Conservation (phyloP, 2,888 invertebrate species). For the Polymixis flavicincta region DNA sequence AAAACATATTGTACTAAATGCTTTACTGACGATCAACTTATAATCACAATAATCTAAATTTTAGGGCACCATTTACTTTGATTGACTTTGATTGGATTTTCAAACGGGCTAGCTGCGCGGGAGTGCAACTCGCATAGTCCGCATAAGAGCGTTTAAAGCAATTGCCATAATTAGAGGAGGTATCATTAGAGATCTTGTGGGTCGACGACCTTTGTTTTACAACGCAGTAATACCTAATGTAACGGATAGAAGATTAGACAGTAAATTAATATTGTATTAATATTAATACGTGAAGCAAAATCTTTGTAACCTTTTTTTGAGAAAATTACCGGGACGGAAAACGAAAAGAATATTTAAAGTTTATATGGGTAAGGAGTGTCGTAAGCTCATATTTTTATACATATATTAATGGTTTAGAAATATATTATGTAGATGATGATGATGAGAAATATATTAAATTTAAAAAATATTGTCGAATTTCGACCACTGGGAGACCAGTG, state of each 20-base stretch:
- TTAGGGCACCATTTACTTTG: slow-evolving; percentile 59
- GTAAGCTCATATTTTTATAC: no score
- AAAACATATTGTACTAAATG: slow-evolving; percentile 20
- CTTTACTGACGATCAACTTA: slow-evolving; percentile 18
- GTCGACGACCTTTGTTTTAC: slow-evolving; percentile 47
- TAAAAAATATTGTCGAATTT: no score
- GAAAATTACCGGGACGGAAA: no score
- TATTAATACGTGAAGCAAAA: no score
- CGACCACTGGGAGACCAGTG: no score
- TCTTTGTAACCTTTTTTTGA: no score
- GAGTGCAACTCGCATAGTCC: slow-evolving; percentile 61
- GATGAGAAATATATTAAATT: no score
- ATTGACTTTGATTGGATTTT: slow-evolving; percentile 57
- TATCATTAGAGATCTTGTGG: slow-evolving; percentile 61
- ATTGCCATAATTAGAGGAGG: slow-evolving; percentile 69
- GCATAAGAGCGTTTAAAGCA: slow-evolving; percentile 63
- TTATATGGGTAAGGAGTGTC: no score
- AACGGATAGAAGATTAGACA: background rate
- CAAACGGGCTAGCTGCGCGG: slow-evolving; percentile 39
- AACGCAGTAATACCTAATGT: slow-evolving; percentile 37
- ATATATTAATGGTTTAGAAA: no score
- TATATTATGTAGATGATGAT: no score
- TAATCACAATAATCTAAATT: slow-evolving; percentile 60
- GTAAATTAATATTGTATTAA: background rate
- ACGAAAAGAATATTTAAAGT: no score